A percentile compares a stretch with the other conserved stretches of the same genome.
phyloP scores from a whole-genome alignment of 2,797 vertebrate genomes.

The Hoplostethus atlanticus region DNA sequence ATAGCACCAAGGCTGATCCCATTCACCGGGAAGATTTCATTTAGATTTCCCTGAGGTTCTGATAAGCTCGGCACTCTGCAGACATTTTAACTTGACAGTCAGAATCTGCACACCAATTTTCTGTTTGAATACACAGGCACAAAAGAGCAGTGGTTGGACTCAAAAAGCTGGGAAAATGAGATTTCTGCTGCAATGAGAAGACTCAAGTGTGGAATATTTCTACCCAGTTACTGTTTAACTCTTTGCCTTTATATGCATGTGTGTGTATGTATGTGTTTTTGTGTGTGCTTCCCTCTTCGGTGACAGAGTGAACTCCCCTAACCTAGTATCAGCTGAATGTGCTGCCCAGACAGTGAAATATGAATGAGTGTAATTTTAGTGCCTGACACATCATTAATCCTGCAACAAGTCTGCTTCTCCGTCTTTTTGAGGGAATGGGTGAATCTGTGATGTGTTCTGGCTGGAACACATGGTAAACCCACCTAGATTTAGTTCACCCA shows the following conservation, averaged over 20 bases:
- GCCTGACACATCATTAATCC: constrained; percentile 76
- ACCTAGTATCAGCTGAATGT: constrained; percentile 53
- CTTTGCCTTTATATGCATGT: constrained; percentile 19
- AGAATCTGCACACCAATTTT: constrained; percentile 69
- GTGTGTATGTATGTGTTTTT: neutral
- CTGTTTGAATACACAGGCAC: constrained; percentile 69
- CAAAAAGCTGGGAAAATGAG: constrained; percentile 58
- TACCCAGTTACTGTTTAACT: constrained; percentile 37
- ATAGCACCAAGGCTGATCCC: constrained; percentile 66
- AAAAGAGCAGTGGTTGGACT: constrained; percentile 59
- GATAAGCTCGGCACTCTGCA: constrained; percentile 72
- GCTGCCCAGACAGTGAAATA: constrained; percentile 64
- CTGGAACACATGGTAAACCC: constrained; percentile 25
- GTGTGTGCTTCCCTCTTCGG: constrained; percentile 32
- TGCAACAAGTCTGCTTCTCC: constrained; percentile 45
- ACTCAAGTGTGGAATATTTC: constrained; percentile 48
- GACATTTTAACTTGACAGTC: constrained; percentile 72
- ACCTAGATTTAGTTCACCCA: constrained; percentile 1
- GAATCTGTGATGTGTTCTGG: constrained; percentile 54
- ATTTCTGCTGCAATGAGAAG: constrained; percentile 60
- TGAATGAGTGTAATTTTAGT: constrained; percentile 69
- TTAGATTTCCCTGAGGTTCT: constrained; percentile 79
- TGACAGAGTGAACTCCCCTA: constrained; percentile 26
- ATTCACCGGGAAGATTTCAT: constrained; percentile 80
- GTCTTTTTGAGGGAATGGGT: constrained; percentile 52